A percentile compares a stretch with the other conserved stretches of the same genome.
Evolutionary conservation across 2,797 vertebrate species (phyloP).

Genomic region (Chrosomus eos): DNA sequence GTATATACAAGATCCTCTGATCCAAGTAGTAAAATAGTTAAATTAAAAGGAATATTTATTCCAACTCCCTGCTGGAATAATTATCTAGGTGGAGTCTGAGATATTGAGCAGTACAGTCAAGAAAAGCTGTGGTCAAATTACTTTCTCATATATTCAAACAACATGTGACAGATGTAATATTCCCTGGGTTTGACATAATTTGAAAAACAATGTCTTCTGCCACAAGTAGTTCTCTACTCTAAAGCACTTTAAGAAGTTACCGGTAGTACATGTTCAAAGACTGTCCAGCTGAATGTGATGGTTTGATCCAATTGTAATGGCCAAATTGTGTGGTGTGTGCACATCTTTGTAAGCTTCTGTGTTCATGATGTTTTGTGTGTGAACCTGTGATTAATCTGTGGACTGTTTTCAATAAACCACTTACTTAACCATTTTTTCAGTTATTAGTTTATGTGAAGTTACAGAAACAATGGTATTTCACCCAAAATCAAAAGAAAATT

Average conservation of each 20-base stretch:
- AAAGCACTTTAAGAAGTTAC: constrained; percentile 47
- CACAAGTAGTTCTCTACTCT: constrained; percentile 13
- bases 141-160: background rate
- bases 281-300: constrained; percentile 25
- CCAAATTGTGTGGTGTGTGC: constrained; percentile 10
- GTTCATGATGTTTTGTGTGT: constrained; percentile 24
- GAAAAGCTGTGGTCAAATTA: constrained; percentile 29
- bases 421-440: constrained; percentile 23
- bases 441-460: background rate
- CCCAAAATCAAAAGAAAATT: background rate
- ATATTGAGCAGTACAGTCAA: constrained; percentile 27
- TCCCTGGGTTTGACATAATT: background rate
- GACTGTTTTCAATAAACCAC: constrained; percentile 50
- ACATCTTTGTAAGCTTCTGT: constrained; percentile 24
- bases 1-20: constrained; percentile 5
- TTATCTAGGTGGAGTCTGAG: constrained; percentile 37
- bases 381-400: constrained; percentile 28
- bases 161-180: constrained; percentile 24
- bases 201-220: constrained; percentile 10
- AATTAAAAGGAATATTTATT: constrained; percentile 23
- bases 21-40: constrained; percentile 56
- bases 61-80: background rate
- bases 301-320: constrained; percentile 2
- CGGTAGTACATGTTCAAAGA: background rate
- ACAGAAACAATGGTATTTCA: background rate